Evolutionary conservation across 1,140 invertebrate species (phyloP), one percentile per base, ranked within the genome.

Genomic region (Sarcophaga bullata): DNA sequence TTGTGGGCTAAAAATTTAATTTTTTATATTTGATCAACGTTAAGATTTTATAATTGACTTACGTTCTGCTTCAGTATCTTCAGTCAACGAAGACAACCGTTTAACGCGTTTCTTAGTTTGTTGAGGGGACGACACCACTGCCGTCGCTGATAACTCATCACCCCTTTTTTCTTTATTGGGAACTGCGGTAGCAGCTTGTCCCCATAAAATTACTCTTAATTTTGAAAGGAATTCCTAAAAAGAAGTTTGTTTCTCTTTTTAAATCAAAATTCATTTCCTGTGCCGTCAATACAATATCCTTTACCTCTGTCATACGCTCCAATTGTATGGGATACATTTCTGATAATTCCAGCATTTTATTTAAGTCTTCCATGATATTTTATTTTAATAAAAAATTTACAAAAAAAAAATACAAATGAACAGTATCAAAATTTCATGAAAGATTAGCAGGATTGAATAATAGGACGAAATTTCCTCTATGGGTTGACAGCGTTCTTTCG

Each of bases 81-180:
- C 88, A 13, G 48, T 49, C 7, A 89, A 25, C 6, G 86, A 83
- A 11, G 84, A 48, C 0, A 89, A 52, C 6, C 88, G 88, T 80
- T 89, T 89, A 46, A 85, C 58, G 0, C 88, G 86, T 73, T 89
- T 89, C 73, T 89, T 89, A 0, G 85, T 87, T 52, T 89, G 88
- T 80, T 89, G 88, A 49, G 88, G 88, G 0, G 88, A 87, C 25
- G 25, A 37, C 25, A 37, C 4, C 4, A 37, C 25, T 37, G 25
- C 4, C 25, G 25, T 37, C 25, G 83, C 84, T 9, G 84, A 48
- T 84, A n/a, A 46, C 80, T 73, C 8, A 11, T 73, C 52, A 6
- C 25, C 46, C 6, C 54, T 11, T 13, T 10, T 48, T 15, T 37
- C 58, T 15, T 81, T 37, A 6, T 11, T 47, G 4, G 52, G 13